These are phyloP conservation scores for Chiridota heheva DNA, from an alignment of 35 echinoderm and acorn worm species.

Conservation along the genomic window DNA sequence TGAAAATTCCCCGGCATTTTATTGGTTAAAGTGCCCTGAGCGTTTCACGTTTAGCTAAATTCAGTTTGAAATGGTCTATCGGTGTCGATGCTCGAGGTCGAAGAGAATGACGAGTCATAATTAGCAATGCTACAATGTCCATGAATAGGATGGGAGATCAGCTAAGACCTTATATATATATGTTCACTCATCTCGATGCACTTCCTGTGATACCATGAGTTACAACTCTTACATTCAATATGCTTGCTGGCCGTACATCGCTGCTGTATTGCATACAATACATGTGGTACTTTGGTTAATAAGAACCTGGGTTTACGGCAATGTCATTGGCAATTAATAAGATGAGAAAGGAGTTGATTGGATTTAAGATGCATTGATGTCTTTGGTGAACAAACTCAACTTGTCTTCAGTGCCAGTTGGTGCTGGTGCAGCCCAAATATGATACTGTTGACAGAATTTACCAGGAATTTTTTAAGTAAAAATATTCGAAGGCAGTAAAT, in stretches of 20 bases:
- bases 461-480: too few species aligned
- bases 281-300: slow-evolving; percentile 8
- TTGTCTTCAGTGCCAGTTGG: too few species aligned
- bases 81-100: background rate
- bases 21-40: too few species aligned
- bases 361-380: too few species aligned
- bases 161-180: background rate
- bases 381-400: too few species aligned
- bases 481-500: too few species aligned
- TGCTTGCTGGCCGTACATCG: slow-evolving; percentile 44
- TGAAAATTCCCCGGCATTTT: too few species aligned
- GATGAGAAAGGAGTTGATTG: too few species aligned
- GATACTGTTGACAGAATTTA: too few species aligned
- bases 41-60: too few species aligned
- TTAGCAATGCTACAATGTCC: slow-evolving; percentile 19
- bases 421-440: too few species aligned
- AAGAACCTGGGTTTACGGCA: slow-evolving; percentile 7
- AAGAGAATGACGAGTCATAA: slow-evolving; percentile 17
- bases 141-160: slow-evolving; percentile 7
- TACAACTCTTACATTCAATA: slow-evolving; percentile 21
- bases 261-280: slow-evolving; percentile 26
- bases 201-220: slow-evolving; percentile 10
- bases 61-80: too few species aligned
- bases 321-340: slow-evolving; percentile 26
- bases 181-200: background rate